phyloP scores from a whole-genome alignment of 2,888 invertebrate species.

The Agriopis leucophaearia region DNA sequence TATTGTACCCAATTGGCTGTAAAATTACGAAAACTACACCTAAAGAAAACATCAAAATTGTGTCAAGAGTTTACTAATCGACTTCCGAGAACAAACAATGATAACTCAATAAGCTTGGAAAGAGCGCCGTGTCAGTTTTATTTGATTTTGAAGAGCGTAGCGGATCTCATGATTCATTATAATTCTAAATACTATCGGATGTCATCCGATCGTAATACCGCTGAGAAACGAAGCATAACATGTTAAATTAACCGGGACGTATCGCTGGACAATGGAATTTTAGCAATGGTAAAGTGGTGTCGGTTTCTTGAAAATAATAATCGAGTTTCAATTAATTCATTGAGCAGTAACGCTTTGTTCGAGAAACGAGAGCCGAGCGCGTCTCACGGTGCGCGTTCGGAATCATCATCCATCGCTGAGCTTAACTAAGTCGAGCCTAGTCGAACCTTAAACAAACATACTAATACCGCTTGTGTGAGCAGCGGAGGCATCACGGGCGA shows the following conservation, averaged over 20 bases:
- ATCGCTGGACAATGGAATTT: slow-evolving; percentile 79
- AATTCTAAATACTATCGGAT: slow-evolving; percentile 82
- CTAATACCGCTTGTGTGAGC: slow-evolving; percentile 81
- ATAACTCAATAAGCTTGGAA: slow-evolving; percentile 54
- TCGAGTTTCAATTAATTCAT: slow-evolving; percentile 71
- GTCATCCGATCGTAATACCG: slow-evolving; percentile 75
- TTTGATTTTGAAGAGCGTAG: slow-evolving; percentile 61
- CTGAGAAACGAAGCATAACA: slow-evolving; percentile 72
- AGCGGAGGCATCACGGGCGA: slow-evolving; percentile 60
- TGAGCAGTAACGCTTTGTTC: slow-evolving; percentile 79
- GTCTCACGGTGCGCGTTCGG: slow-evolving; percentile 44
- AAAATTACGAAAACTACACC: slow-evolving; percentile 50
- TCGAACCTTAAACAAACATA: slow-evolving; percentile 60
- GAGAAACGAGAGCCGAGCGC: slow-evolving; percentile 71
- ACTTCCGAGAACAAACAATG: slow-evolving; percentile 57
- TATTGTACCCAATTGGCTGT: slow-evolving; percentile 68
- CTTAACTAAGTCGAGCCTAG: slow-evolving; percentile 70
- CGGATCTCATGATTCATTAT: slow-evolving; percentile 77
- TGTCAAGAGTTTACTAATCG: slow-evolving; percentile 53
- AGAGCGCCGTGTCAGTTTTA: slow-evolving; percentile 55
- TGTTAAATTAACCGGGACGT: slow-evolving; percentile 64
- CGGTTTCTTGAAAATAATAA: slow-evolving; percentile 70
- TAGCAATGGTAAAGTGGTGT: slow-evolving; percentile 78
- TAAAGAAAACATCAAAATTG: slow-evolving; percentile 45
- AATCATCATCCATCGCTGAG: slow-evolving; percentile 67